Evolutionary conservation across 1,140 invertebrate genomes (phyloP), one percentile per base, ranked within the genome.

Genomic region (Trachelipus rathkii): DNA sequence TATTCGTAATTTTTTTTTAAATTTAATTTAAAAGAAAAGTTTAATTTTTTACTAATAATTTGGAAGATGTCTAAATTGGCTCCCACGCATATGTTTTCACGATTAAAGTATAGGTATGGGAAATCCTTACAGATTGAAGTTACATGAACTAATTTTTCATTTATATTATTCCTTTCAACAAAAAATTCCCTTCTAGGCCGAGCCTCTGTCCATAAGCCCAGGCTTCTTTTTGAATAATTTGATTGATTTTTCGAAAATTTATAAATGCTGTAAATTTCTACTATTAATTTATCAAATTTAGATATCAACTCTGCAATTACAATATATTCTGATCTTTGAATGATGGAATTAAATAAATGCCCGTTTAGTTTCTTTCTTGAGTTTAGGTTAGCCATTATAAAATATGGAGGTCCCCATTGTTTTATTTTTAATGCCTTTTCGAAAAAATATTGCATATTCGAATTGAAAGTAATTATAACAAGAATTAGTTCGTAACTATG

Each of bases 251-350:
- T 60, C 8, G 50, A 1, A 60, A 15, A 60, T 15, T 2, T 3
- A 8, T 15, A 19, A 19, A 60, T 60, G 50, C 11, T 60, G 50
- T 15, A 60, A 15, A 8, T 60, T 15, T 60, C 50, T 60, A 60
- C 50, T 15, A 60, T 8, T 8, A 19, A 19, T 15, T 13, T 15
- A 60, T 13, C 11, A 15, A 60, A 60, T 19, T 60, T 60, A 19
- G 11, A 60, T 3, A 19, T 8, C 50, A 60, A 60, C 50, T 60
- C 50, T 2, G 50, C 50, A 15, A 60, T 60, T 13, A 60, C 2
- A 60, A 60, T 60, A 60, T 60, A 60, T 60, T 60, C 50, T 8
- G 50, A 60, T 13, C 50, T 60, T 60, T 60, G 50, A 15, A 60
- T 19, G 2, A 8, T 8, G 4, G 50, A 60, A 60, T 60, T 60